Base-by-base conservation (phyloP, 2,888 invertebrate genomes). In the Drosophila emarginata region DNA sequence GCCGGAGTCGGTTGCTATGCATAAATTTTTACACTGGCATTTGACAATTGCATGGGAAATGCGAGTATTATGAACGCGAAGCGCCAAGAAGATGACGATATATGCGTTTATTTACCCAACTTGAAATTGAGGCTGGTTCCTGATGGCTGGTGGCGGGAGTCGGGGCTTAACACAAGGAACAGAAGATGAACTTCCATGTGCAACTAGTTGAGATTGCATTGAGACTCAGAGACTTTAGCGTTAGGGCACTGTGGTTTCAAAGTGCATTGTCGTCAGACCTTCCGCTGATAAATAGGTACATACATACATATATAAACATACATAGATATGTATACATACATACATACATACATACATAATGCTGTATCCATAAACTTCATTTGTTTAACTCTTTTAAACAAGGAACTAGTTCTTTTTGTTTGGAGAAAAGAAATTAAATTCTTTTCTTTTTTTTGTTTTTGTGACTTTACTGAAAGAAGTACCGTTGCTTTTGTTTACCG, bases 1-100 rank as follows among this genome's bases (percentile, higher is more conserved):
- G 39, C 23, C 36, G 37, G 37, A 32, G 52, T 37, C 40, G 28
- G 63, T 79, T 81, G 62, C 69, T 85, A 66, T 85, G 83, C 87
- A 83, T 88, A 88, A 75, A 87, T 83, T 88, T 70, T 70, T 62
- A 54, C 64, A 64, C 65, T 75, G 69, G 67, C 80, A 74, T 87
- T 73, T 87, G 85, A 85, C 85, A 81, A 87, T 87, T 85, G 86
- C 72, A 51, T 61, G 32, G 51, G 36, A 23, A 45, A 37, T 52
- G 61, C 61, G 50, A 61, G 50, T 61, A 45, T 40, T 37, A 37
- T 21, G 57, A 37, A 39, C 37, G 23, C 57, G 54, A 45, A 45
- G 45, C 45, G 21, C 45, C 54, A 36, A 54, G 36, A 36, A 54
- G 54, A 36, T 54, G 53, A 28, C 26, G 23, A 52, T 53, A 32